These are phyloP conservation scores for Drosophila jambulina DNA, from an alignment of 1,140 invertebrate species.

Conservation along the genomic window DNA sequence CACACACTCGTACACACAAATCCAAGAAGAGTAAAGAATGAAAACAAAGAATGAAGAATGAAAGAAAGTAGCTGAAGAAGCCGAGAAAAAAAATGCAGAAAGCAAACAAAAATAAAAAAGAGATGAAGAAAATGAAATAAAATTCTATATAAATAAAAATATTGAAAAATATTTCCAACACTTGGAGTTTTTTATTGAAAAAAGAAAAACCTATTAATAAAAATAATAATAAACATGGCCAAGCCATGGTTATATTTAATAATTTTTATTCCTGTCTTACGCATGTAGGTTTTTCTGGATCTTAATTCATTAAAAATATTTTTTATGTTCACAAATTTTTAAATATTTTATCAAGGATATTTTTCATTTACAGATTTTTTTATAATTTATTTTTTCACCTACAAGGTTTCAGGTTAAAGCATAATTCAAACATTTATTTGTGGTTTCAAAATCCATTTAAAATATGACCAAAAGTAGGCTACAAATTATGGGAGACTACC, in stretches of 20 bases:
- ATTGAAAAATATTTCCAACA: constrained; percentile 68
- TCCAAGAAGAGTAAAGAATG: constrained; percentile 81
- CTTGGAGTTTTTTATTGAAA: constrained; percentile 25
- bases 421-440: too few species aligned
- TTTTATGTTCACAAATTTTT: too few species aligned
- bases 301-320: background rate
- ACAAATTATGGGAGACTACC: too few species aligned
- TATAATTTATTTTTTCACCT: background rate
- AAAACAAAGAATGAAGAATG: constrained; percentile 43
- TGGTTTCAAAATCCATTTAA: too few species aligned
- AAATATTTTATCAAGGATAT: too few species aligned
- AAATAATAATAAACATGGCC: constrained; percentile 4
- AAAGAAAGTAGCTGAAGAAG: constrained; percentile 27
- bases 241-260: background rate
- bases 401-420: too few species aligned
- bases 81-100: constrained; percentile 22
- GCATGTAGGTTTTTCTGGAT: background rate
- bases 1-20: constrained; percentile 85
- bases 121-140: constrained; percentile 85
- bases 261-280: background rate
- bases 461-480: too few species aligned
- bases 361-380: background rate
- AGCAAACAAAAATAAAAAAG: constrained; percentile 43
- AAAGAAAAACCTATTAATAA: background rate
- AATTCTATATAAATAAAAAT: constrained; percentile 84